Conservation (phyloP, 2,888 invertebrate genomes). For the Celastrina argiolus region DNA sequence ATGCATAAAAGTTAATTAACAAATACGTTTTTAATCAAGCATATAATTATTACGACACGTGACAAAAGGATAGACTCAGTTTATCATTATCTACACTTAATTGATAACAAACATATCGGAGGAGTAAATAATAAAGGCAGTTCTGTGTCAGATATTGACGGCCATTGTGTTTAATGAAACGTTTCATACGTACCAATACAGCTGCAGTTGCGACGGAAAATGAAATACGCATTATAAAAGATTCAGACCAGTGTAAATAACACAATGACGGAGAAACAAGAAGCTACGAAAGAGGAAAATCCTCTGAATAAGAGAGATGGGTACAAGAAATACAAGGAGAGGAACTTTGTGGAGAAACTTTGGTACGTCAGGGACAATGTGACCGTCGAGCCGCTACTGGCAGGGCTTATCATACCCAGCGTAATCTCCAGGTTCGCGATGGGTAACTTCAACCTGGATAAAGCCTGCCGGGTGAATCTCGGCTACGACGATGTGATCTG, state of each 20-base stretch:
- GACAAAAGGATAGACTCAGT: constrained; percentile 38
- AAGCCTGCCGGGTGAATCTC: constrained; percentile 65
- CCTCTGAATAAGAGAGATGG: constrained; percentile 50
- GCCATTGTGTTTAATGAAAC: constrained; percentile 53
- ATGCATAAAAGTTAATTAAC: not conserved
- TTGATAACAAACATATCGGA: constrained; percentile 69
- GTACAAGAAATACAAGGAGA: constrained; percentile 47
- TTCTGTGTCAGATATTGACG: constrained; percentile 46
- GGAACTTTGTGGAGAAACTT: constrained; percentile 54
- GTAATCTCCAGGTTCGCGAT: constrained; percentile 84
- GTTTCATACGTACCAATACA: constrained; percentile 45
- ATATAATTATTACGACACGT: constrained; percentile 36
- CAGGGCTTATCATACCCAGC: constrained; percentile 83
- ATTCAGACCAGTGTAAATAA: constrained; percentile 22
- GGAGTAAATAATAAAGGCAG: constrained; percentile 56
- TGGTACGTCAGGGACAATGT: constrained; percentile 71
- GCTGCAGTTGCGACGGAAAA: constrained; percentile 46
- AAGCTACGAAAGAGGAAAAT: constrained; percentile 53
- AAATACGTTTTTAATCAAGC: constrained; percentile 25
- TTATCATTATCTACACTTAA: constrained; percentile 61
- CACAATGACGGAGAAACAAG: constrained; percentile 55
- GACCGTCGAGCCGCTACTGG: constrained; percentile 85
- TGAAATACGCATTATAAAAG: constrained; percentile 41
- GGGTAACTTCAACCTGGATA: constrained; percentile 67
- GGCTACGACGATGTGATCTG: constrained; percentile 58